These are phyloP conservation scores for Acinonyx jubatus DNA, from an alignment of 2,113 vertebrate genomes.

Conservation along the genomic window DNA sequence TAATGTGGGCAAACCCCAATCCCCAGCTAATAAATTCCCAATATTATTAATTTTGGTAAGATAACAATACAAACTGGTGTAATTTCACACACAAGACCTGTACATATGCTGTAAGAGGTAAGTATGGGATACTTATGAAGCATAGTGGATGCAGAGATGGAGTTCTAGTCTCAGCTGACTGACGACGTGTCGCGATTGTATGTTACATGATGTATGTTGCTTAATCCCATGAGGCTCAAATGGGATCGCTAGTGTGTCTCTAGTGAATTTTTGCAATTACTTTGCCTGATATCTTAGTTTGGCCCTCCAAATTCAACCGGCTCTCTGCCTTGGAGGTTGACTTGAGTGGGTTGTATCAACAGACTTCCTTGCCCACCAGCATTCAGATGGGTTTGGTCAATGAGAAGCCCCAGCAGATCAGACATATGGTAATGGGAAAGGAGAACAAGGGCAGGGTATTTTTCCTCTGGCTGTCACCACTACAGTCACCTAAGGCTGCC, in stretches of 20 bases:
- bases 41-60: not conserved
- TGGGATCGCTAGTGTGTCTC: not conserved
- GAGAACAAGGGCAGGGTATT: not conserved
- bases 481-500: not conserved
- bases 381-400: not conserved
- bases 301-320: not conserved
- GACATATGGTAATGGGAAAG: not conserved
- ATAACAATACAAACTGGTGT: not conserved
- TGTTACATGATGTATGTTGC: not conserved
- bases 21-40: not conserved
- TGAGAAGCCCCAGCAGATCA: not conserved
- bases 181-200: not conserved
- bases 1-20: not conserved
- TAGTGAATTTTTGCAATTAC: not conserved
- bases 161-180: not conserved
- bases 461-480: not conserved
- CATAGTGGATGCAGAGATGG: not conserved
- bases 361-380: not conserved
- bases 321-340: not conserved
- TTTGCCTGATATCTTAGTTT: not conserved
- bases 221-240: not conserved
- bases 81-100: not conserved
- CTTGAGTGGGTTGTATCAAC: not conserved
- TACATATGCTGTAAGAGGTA: not conserved
- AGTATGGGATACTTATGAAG: not conserved